Percentiles rank a stretch among this genome's conserved stretches.
These are phyloP conservation scores for Heliopora coerulea DNA, from an alignment of 92 coral and sea anemone genomes.

Conservation along the genomic window DNA sequence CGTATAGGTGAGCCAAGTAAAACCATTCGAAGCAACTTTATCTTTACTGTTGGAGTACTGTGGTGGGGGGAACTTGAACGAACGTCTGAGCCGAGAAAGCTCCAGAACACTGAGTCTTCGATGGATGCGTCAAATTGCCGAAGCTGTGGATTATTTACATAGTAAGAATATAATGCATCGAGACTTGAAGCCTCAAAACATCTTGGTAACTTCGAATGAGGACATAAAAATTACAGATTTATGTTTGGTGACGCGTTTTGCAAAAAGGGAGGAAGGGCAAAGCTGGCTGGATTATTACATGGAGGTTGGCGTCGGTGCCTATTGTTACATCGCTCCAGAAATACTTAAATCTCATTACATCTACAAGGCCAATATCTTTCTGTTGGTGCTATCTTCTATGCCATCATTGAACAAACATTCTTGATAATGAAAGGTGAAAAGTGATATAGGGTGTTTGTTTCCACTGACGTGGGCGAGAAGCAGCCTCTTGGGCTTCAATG, in stretches of 20 bases:
- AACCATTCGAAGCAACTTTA: neutral
- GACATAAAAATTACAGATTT: conserved; percentile 10
- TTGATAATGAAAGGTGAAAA: conserved; percentile 9
- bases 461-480: neutral
- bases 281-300: neutral
- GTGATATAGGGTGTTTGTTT: conserved; percentile 43
- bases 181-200: conserved; percentile 26
- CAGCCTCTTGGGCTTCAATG: conserved; percentile 38
- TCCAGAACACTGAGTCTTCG: neutral
- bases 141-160: neutral
- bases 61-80: neutral
- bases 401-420: conserved; percentile 34
- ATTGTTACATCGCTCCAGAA: conserved; percentile 46
- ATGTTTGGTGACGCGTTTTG: conserved; percentile 19
- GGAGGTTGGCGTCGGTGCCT: conserved; percentile 32
- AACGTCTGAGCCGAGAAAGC: neutral
- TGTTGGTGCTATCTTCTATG: conserved; percentile 46
- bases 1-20: neutral
- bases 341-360: conserved; percentile 21
- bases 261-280: neutral
- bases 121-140: conserved; percentile 1
- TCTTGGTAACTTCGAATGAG: neutral
- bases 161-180: conserved; percentile 8
- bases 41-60: conserved; percentile 14
- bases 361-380: conserved; percentile 48